These are phyloP conservation scores for Eucriotettix oculatus DNA, from an alignment of 2,888 invertebrate genomes.

Conservation along the genomic window DNA sequence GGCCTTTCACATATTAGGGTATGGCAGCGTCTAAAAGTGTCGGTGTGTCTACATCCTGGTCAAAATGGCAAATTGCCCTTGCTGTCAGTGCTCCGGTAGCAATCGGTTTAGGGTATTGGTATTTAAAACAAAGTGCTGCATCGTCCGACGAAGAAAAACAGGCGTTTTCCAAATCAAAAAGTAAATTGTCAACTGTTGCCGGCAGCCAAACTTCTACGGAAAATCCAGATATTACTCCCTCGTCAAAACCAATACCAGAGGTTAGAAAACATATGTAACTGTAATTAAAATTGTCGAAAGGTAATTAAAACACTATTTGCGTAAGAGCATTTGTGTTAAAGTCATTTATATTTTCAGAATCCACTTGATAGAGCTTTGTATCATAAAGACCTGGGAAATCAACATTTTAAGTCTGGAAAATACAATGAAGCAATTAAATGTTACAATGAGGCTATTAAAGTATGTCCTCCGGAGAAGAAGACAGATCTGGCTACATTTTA, in stretches of 20 bases:
- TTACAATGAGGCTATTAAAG: constrained; percentile 86
- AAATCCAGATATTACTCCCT: constrained; percentile 24
- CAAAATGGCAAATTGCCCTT: constrained; percentile 74
- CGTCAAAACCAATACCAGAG: constrained; percentile 23
- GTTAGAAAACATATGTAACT: constrained; percentile 15
- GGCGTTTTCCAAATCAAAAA: constrained; percentile 27
- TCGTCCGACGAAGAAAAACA: constrained; percentile 15
- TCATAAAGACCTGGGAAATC: constrained; percentile 79
- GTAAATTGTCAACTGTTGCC: constrained; percentile 23
- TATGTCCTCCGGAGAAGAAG: constrained; percentile 57
- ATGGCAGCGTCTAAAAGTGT: constrained; percentile 7
- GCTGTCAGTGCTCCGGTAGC: constrained; percentile 70
- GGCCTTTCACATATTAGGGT: background rate
- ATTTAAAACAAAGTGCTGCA: constrained; percentile 37
- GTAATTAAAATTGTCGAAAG: too few relatives aligned
- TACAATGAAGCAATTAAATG: constrained; percentile 79
- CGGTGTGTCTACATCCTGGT: constrained; percentile 14
- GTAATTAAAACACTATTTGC: background rate
- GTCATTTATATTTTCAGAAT: constrained; percentile 23
- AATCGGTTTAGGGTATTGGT: constrained; percentile 65
- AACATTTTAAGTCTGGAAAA: constrained; percentile 66
- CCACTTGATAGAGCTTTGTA: constrained; percentile 58
- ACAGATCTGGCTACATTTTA: constrained; percentile 78
- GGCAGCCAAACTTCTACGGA: constrained; percentile 42
- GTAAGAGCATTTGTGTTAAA: background rate